phyloP scores from a whole-genome alignment of 2,888 invertebrate genomes.

The Erannis defoliaria region DNA sequence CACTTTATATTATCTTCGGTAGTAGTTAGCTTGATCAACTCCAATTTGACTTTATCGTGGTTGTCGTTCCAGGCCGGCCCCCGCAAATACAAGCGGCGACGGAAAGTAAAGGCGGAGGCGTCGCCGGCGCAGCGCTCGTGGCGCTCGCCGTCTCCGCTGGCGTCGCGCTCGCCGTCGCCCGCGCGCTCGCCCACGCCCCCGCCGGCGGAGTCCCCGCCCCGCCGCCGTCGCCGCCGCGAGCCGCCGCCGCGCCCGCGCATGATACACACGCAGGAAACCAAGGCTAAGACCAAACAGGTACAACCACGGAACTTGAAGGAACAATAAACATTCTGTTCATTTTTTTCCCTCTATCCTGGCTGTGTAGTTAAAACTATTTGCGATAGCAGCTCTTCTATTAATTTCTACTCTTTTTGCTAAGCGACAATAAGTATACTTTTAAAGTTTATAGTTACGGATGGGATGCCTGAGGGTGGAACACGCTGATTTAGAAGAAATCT shows the following conservation, averaged over 20 bases:
- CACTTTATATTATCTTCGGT: too few species aligned
- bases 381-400: too few species aligned
- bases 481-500: too few species aligned
- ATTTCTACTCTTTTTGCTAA: too few species aligned
- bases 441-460: too few species aligned
- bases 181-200: conserved; percentile 47
- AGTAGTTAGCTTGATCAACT: too few species aligned
- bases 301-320: too few species aligned
- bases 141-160: conserved; percentile 43
- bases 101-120: conserved; percentile 88
- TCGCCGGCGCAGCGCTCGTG: conserved; percentile 55
- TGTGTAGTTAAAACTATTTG: too few species aligned
- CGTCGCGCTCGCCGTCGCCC: conserved; percentile 80
- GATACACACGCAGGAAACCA: conserved; percentile 89
- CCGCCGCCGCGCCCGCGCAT: conserved; percentile 88
- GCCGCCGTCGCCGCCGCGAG: conserved; percentile 62
- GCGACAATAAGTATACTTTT: too few species aligned
- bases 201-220: conserved; percentile 40
- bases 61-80: conserved; percentile 87
- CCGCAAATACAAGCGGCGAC: conserved; percentile 92
- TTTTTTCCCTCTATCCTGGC: too few species aligned
- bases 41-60: not conserved
- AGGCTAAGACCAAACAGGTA: not conserved
- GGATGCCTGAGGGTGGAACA: too few species aligned
- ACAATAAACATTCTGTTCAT: too few species aligned